Percentiles rank a stretch among this genome's conserved stretches.
Conservation (phyloP, 2,797 vertebrate species). For the Alectoris magna region DNA sequence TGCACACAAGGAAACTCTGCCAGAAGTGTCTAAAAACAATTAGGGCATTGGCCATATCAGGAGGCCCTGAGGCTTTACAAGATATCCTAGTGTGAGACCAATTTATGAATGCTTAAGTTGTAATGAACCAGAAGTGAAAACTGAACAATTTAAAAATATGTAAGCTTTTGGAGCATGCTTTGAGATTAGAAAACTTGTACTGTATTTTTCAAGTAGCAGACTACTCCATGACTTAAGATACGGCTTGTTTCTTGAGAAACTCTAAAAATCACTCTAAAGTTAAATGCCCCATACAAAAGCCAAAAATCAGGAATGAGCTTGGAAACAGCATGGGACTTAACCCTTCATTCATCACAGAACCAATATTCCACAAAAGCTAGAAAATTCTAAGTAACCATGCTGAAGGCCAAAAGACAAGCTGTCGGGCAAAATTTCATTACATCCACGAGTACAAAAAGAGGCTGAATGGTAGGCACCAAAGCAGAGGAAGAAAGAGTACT, state of each 20-base stretch:
- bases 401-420: not conserved
- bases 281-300: too few relatives aligned
- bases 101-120: slow-evolving; percentile 30
- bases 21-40: not conserved
- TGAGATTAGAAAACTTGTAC: not conserved
- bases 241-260: not conserved
- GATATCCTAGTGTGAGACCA: slow-evolving; percentile 23
- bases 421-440: slow-evolving; percentile 8
- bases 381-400: not conserved
- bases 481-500: not conserved
- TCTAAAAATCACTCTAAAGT: too few relatives aligned
- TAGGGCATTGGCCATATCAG: not conserved
- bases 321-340: not conserved
- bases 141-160: slow-evolving; percentile 18
- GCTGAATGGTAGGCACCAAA: not conserved
- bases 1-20: not conserved
- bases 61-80: not conserved
- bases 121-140: slow-evolving; percentile 52
- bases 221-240: not conserved
- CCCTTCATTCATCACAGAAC: not conserved
- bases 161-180: not conserved
- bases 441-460: not conserved
- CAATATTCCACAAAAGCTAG: not conserved
- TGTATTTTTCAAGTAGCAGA: not conserved
- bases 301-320: not conserved